Evolutionary conservation across 2,888 invertebrate species (phyloP), one percentile per base, ranked within the genome.

Genomic region (Erebia ligea): DNA sequence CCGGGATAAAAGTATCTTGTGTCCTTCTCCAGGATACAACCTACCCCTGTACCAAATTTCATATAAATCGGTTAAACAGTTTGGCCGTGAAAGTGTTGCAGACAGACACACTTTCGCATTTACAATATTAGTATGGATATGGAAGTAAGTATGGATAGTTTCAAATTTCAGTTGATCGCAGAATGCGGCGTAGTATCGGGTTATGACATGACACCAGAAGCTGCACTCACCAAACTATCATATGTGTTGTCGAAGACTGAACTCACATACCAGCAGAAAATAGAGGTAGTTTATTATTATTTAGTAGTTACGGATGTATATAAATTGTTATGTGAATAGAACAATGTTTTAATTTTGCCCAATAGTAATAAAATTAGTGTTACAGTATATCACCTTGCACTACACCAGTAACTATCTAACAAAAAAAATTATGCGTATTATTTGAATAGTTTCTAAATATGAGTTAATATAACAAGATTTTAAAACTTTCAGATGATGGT

Each of bases 181-280:
- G 94, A 95, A 68, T 94, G 94, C 69, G 98, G 98, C 0, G 96
- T 98, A 1, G 94, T 97, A 40, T 94, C 96, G 0, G 98, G 98
- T 0, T 95, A 94, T 70, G 98, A 98, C 82, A 97, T 98, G 97
- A 99, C 99, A 0, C 96, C 98, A 0, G 99, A 99, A 87, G 98
- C 99, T 0, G 98, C 99, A 0, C 94, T 99, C 10, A 96, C 98
- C 1, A 99, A 99, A 86, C 92, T 99, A 1, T 95, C 97, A 0
- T 99, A 98, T 81, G 97, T 99, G 0, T 90, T 99, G 34, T 96
- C 97, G 0, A 97, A 98, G 83, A 91, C 94, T 6, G 95, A 96
- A 63, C 95, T 96, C 90, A 92, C 93, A 62, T 89, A 94, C 59
- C 89, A 95, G 42, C 94, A 94, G 67, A 97, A 97, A 81, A 94